Conservation (phyloP, 2,797 vertebrate genomes). For the Falco cherrug region DNA sequence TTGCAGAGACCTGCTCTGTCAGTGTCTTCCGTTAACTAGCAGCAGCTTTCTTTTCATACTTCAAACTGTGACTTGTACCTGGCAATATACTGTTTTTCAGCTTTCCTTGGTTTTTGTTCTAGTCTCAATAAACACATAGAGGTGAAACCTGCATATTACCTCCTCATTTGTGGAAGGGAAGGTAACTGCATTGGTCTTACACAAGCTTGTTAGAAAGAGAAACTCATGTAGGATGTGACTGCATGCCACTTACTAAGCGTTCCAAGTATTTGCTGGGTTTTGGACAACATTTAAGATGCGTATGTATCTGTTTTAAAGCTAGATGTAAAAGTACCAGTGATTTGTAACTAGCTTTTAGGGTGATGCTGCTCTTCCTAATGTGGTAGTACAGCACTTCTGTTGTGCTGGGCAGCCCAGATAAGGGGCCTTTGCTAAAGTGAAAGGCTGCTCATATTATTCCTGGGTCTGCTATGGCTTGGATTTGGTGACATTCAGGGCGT, state of each 20-base stretch:
- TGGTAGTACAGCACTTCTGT: neutral
- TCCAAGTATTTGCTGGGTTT: neutral
- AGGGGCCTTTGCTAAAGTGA: neutral
- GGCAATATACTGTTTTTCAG: neutral
- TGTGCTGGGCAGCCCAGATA: neutral
- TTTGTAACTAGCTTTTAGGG: neutral
- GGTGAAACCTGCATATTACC: neutral
- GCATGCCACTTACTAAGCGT: neutral
- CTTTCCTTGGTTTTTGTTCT: neutral
- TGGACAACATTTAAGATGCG: neutral
- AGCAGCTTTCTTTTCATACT: neutral
- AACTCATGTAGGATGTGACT: neutral
- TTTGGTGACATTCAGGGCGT: neutral
- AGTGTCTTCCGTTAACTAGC: neutral
- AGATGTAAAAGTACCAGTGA: neutral
- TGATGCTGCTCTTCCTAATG: neutral
- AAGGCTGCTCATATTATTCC: neutral
- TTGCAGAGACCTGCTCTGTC: neutral
- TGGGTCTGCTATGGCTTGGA: neutral
- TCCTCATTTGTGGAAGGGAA: neutral
- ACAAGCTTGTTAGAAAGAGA: neutral
- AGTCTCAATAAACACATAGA: neutral
- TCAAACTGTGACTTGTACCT: neutral
- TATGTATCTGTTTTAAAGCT: neutral
- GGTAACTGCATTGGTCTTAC: neutral